Evolutionary conservation across 1,140 invertebrate genomes (phyloP), one percentile per base, ranked within the genome.

Genomic region (Aphis gossypii): DNA sequence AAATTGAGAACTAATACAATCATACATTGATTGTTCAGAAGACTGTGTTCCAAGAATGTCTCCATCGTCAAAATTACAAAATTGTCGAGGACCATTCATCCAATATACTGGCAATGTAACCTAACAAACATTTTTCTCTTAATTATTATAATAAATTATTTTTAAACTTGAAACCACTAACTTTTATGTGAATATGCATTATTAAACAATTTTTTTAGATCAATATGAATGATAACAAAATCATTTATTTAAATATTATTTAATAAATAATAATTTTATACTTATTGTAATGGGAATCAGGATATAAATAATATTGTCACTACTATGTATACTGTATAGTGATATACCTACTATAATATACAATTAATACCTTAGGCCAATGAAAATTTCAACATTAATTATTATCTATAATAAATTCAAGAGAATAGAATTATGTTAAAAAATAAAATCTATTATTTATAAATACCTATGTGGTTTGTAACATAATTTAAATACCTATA

Each of bases 71-170:
- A 48, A 30, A 35, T 92, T 93, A 44, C 92, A 93, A 84, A 84
- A 93, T 54, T 84, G 82, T 30, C 48, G 44, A 86, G 92, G 92
- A 2, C 92, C 92, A 21, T 84, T 30, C 35, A 93, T 9, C 92
- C 92, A 93, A 84, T 86, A 93, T 11, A 54, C 8, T 1, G 92
- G 92, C 35, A 41, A 30, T 86, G 92, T 93, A 56, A 93, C 82
- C 92, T 93, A 93, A 51, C 21, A 11, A 11, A 30, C 4, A 90
- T 90, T 6, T 56, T 89, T 56, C 0, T 18, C n/a, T 21, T 51
- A 11, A 35, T 35, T 35, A 51, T n/a, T 46, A 48, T 88, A 18
- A 87, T 41, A 2, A 41, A 41, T 41, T 41, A 41, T 41, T 2
- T 48, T 88, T 20, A 30, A 51, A 21, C 35, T 5, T 30, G 11